Evolutionary conservation across 2,888 invertebrate genomes (phyloP), one percentile per base, ranked within the genome.

Genomic region (Himalopsyche tibetana): DNA sequence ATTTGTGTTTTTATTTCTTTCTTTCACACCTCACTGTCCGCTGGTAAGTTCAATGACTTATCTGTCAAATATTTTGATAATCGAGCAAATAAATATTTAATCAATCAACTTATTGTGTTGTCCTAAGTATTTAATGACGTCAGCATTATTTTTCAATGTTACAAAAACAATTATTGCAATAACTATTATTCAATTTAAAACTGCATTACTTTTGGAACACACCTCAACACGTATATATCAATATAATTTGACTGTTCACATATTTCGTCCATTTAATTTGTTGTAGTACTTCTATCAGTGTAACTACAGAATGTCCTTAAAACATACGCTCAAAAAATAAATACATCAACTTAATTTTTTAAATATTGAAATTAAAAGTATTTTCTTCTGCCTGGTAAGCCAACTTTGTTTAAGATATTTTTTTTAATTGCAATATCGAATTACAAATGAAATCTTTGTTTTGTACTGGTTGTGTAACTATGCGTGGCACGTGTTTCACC

Each of bases 1-100:
- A 63, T 63, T 63, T 63, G 63, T 63, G 19, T 63, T 63, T 63
- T 51, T 51, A 15, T 51, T 51, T 63, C 19, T 63, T 63, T 63
- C 9, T 63, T 63, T 63, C 63, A 63, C 63, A 63, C 63, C 19
- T 63, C 63, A 63, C 63, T 63, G 63, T 63, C 28, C 19, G 28
- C 63, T 63, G 63, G 63, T 63, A 63, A 63, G 63, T 63, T n/a
- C 63, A 63, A 3, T 19, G 28, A 63, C 63, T 51, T 51, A 15
- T 15, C 51, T 63, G 63, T 63, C 63, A 63, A 63, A 63, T 63
- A 19, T 19, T 19, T 63, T 63, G 63, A 63, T 28, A 63, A 28
- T 63, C 63, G 28, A 63, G n/a, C 63, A 63, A 63, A 19, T 63
- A 19, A 19, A 63, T 63, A 63, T 51, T 4, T 19, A 19, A 19